These are phyloP conservation scores for Papilio helenus DNA, from an alignment of 1,140 invertebrate genomes.

Conservation along the genomic window DNA sequence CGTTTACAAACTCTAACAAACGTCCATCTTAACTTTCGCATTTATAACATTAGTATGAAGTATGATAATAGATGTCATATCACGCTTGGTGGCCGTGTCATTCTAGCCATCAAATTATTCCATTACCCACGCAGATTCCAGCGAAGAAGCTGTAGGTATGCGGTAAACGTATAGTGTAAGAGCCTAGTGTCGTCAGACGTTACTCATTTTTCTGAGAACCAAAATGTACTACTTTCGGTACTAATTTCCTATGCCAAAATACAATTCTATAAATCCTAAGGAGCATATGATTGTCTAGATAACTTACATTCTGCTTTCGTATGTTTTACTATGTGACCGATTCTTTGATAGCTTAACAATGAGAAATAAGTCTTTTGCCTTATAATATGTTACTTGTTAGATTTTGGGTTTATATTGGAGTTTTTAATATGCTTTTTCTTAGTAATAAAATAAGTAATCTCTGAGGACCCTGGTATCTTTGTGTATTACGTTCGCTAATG, in stretches of 20 bases:
- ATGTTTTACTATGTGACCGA: too few relatives aligned
- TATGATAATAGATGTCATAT: not conserved
- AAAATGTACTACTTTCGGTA: not conserved
- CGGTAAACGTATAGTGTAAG: not conserved
- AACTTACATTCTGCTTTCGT: too few relatives aligned
- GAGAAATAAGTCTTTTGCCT: too few relatives aligned
- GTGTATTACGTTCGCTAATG: not conserved
- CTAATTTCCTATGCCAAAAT: too few relatives aligned
- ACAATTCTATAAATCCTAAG: too few relatives aligned
- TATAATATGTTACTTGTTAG: not conserved
- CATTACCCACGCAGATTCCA: constrained; percentile 21
- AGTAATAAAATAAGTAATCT: not conserved
- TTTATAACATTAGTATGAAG: too few relatives aligned
- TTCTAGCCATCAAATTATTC: not conserved
- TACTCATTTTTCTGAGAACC: not conserved
- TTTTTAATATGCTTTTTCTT: not conserved
- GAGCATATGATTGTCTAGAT: too few relatives aligned
- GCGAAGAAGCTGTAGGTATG: not conserved
- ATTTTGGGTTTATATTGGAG: not conserved
- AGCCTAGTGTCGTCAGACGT: not conserved
- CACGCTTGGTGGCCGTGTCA: not conserved
- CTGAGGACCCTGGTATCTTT: not conserved
- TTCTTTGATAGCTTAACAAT: not conserved
- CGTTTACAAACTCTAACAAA: too few relatives aligned
- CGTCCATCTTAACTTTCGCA: too few relatives aligned